Evolutionary conservation across 30 jellyfish, hydroid and myxozoan genomes (phyloP), one percentile per base, ranked within the genome.

Genomic region (Rhopilema esculentum): DNA sequence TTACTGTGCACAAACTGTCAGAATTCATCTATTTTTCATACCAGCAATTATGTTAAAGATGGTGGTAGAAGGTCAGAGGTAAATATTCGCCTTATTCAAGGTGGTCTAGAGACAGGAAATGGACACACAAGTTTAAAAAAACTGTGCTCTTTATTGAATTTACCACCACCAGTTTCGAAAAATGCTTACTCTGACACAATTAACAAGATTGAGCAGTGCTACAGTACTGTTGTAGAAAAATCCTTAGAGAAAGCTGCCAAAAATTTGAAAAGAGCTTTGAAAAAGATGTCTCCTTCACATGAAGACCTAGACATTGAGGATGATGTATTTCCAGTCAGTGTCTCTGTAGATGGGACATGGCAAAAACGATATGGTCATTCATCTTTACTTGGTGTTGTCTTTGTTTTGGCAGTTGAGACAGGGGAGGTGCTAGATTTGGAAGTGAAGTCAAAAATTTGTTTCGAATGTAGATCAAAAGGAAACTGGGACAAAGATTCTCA

Each of bases 321-420:
- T 67, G 77, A 67, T 67, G 23, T 24, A 1, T 67, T 67, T 67
- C 77, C 77, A 67, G 77, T 67, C 22, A 57, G 84, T 29, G 87
- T 82, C 0, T 4, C 84, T 8, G 70, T 69, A 26, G 91, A 82
- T 82, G 73, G 91, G 1, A 29, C 91, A 67, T 82, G 91, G 91
- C 86, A 82, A 2, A 64, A 82, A 40, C 12, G 91, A 33, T 72
- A 72, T 49, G 91, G 91, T 27, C 86, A 82, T 82, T 4, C 53
- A 12, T 82, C 91, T 18, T 8, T 33, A 63, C 84, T 4, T 68
- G 86, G 91, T 57, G 80, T 27, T 25, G 80, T 69, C 31, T 69
- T 69, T 23, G 65, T 69, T 19, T n/a, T 69, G n/a, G 27, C 61
- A n/a, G 80, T 69, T 19, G 26, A 27, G 51, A 69, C 80, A 69